Conservation (phyloP, 2,888 invertebrate species). For the Phyllotreta striolata region DNA sequence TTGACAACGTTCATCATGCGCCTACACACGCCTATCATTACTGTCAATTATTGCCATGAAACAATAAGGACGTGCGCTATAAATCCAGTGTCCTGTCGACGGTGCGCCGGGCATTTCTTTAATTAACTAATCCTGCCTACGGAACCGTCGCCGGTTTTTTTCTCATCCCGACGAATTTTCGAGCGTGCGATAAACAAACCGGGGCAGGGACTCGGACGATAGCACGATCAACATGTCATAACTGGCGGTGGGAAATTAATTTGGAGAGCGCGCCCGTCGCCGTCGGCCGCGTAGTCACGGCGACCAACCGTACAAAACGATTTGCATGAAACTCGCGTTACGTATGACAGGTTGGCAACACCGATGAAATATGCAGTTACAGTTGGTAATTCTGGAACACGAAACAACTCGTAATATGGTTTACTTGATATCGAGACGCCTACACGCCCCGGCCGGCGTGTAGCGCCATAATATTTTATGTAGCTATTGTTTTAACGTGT, state of each 20-base stretch:
- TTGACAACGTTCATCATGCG: constrained; percentile 30
- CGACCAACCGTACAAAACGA: constrained; percentile 26
- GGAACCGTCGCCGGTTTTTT: no score
- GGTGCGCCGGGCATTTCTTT: constrained; percentile 24
- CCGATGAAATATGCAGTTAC: constrained; percentile 37
- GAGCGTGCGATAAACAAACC: no score
- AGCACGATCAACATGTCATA: no score
- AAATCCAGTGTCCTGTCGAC: constrained; percentile 24
- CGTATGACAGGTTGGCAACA: constrained; percentile 29
- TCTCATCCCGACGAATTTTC: no score
- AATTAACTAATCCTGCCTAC: constrained; percentile 18
- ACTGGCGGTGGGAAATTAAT: no score
- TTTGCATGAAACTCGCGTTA: constrained; percentile 40
- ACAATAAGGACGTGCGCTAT: constrained; percentile 35
- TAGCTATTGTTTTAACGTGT: constrained; percentile 15
- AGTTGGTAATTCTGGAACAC: constrained; percentile 39
- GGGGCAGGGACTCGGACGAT: neutral
- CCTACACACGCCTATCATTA: constrained; percentile 34
- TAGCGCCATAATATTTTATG: constrained; percentile 29
- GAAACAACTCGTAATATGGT: constrained; percentile 35
- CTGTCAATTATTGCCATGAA: constrained; percentile 34
- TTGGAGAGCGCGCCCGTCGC: constrained; percentile 7
- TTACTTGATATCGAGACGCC: constrained; percentile 33
- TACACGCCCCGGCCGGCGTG: constrained; percentile 15
- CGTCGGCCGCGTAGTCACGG: constrained; percentile 2